Evolutionary conservation across 92 coral and sea anemone species (phyloP).

Genomic region (Actinernus sp.): DNA sequence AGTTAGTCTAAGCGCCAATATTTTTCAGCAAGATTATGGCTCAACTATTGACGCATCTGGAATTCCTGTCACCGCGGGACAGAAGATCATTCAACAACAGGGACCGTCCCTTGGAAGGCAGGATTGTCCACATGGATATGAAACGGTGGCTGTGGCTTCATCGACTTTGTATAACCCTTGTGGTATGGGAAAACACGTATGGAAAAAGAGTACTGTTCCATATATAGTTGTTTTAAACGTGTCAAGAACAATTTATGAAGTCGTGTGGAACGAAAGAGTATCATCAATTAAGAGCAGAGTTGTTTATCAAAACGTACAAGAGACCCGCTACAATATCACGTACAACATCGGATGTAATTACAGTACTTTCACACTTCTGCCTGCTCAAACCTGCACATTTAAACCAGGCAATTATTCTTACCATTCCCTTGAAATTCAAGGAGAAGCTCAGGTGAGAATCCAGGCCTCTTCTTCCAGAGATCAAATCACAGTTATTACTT

Average conservation of each 20-base stretch:
- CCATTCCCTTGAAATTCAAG: constrained; percentile 75
- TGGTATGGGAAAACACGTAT: constrained; percentile 82
- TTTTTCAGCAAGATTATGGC: constrained; percentile 81
- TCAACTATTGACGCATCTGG: constrained; percentile 42
- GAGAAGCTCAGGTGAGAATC: constrained; percentile 77
- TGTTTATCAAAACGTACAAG: constrained; percentile 62
- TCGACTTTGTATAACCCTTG: constrained; percentile 89
- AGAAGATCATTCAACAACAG: constrained; percentile 39
- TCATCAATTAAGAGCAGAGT: constrained; percentile 33
- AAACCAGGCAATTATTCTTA: constrained; percentile 78
- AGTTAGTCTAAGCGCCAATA: constrained; percentile 54
- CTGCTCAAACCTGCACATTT: constrained; percentile 86
- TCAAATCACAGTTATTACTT: constrained; percentile 39
- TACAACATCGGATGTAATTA: constrained; percentile 89
- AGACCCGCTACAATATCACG: constrained; percentile 81
- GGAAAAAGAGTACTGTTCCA: constrained; percentile 73
- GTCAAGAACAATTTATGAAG: constrained; percentile 66
- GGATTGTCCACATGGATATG: constrained; percentile 93
- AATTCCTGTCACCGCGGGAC: constrained; percentile 27
- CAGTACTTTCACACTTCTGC: constrained; percentile 82
- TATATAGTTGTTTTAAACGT: constrained; percentile 72
- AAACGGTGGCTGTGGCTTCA: constrained; percentile 72
- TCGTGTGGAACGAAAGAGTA: constrained; percentile 29
- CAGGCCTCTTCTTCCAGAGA: constrained; percentile 59
- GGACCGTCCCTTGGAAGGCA: constrained; percentile 73